These are phyloP conservation scores for Saccostrea cuccullata DNA, from an alignment of 1,140 invertebrate genomes.

Conservation along the genomic window DNA sequence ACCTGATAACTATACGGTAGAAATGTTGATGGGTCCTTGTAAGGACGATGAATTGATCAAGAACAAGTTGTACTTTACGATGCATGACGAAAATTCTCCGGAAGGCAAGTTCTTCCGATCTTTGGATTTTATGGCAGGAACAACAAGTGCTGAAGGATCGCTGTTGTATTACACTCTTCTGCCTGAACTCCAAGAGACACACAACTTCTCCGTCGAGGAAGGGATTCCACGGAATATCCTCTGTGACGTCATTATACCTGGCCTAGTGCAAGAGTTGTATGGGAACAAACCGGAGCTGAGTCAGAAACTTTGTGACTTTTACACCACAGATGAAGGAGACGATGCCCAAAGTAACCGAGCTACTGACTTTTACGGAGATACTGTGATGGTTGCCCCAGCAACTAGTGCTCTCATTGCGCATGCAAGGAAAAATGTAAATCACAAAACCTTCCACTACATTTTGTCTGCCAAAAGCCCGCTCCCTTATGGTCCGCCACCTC, in stretches of 20 bases:
- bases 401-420: not conserved
- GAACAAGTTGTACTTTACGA: not conserved
- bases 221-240: not conserved
- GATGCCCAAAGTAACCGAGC: not conserved
- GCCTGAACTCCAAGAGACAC: slow-evolving; percentile 55
- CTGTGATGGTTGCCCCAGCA: not conserved
- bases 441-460: slow-evolving; percentile 82
- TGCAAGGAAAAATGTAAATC: not conserved
- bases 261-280: not conserved
- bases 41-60: slow-evolving; percentile 1
- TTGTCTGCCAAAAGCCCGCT: not conserved
- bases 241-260: not conserved
- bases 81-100: not conserved
- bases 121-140: slow-evolving; percentile 4
- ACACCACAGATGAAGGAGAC: not conserved
- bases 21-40: not conserved
- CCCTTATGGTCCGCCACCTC: not conserved
- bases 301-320: not conserved
- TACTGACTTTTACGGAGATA: slow-evolving; percentile 5
- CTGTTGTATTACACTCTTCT: not conserved
- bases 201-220: not conserved
- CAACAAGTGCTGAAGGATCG: slow-evolving; percentile 10
- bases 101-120: not conserved
- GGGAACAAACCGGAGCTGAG: not conserved
- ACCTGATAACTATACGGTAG: slow-evolving; percentile 8